Evolutionary conservation across 2,113 vertebrate genomes (phyloP).

Genomic region (Theristicus caerulescens): DNA sequence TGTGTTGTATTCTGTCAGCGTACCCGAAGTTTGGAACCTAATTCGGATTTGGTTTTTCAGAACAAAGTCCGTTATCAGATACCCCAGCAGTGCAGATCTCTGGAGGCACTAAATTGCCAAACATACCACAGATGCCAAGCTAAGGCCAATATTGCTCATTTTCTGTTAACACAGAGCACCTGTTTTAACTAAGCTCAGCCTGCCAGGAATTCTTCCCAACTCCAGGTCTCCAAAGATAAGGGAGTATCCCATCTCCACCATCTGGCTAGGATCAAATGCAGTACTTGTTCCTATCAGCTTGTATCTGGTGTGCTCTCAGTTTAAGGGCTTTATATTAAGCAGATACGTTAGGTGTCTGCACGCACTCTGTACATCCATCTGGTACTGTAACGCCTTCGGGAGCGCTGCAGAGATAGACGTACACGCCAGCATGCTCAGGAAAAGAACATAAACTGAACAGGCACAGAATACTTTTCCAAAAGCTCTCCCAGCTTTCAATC

Average conservation of each 20-base stretch:
- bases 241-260: neutral
- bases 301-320: neutral
- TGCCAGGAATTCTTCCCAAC: neutral
- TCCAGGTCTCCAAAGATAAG: neutral
- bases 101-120: neutral
- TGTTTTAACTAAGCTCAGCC: neutral
- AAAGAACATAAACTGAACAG: neutral
- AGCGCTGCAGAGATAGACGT: fast-evolving
- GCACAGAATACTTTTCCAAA: neutral
- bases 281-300: neutral
- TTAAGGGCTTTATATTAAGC: neutral
- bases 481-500: neutral
- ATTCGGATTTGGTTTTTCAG: neutral
- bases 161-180: neutral
- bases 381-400: fast-evolving
- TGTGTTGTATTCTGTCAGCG: neutral
- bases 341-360: fast-evolving
- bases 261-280: neutral
- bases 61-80: neutral
- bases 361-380: neutral
- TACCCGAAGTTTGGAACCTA: fast-evolving
- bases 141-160: fast-evolving
- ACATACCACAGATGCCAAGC: neutral
- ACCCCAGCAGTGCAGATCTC: neutral
- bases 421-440: neutral